Evolutionary conservation across 2,888 invertebrate species (phyloP), one percentile per base, ranked within the genome.

Genomic region (Orchesella flavescens): DNA sequence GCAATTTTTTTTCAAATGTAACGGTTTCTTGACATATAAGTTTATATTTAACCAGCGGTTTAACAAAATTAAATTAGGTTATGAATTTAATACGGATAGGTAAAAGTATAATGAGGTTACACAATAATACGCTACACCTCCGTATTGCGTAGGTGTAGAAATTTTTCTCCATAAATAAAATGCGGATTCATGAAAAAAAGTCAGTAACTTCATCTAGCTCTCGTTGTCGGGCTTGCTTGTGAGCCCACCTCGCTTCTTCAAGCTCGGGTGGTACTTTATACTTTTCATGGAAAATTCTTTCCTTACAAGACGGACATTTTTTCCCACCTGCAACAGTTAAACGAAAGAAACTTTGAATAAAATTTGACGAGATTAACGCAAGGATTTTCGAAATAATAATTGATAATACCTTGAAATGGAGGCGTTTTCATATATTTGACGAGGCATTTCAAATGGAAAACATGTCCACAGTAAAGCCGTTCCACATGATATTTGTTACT

Each of bases 121-220:
- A n/a, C n/a, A n/a, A n/a, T n/a, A n/a, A n/a, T n/a, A n/a, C n/a
- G n/a, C n/a, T n/a, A n/a, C n/a, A n/a, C n/a, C n/a, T n/a, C n/a
- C n/a, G n/a, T n/a, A n/a, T n/a, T n/a, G n/a, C n/a, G n/a, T n/a
- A n/a, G n/a, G n/a, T n/a, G n/a, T n/a, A n/a, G n/a, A n/a, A n/a
- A n/a, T n/a, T n/a, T n/a, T n/a, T n/a, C n/a, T n/a, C n/a, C n/a
- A n/a, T n/a, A n/a, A n/a, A n/a, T 21, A 17, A 21, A 21, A 12
- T 10, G 15, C 10, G 63, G 9, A 21, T 13, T 79, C 57, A 86
- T 2, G 80, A 79, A 61, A 93, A 92, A 90, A 95, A 95, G 88
- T 95, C 94, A 1, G 93, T 92, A 10, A 95, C 94, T 90, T 95
- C 95, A 65, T 93, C 93, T 19, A 95, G 90, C 89, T 95, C 95